Conservation (phyloP, 2,113 vertebrate genomes). For the Rousettus leschenaultii region DNA sequence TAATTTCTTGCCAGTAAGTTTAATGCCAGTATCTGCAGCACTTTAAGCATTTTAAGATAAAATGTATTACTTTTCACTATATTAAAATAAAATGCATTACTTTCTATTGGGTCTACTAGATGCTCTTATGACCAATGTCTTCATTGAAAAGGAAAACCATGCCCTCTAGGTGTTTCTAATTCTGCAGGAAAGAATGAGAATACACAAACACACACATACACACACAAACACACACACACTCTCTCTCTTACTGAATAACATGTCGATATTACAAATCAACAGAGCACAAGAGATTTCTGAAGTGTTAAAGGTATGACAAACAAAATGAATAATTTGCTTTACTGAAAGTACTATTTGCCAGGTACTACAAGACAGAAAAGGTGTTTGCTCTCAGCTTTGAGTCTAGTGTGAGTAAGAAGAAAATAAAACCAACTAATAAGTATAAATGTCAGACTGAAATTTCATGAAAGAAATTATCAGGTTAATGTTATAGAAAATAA, state of each 20-base stretch:
- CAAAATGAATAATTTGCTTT: not conserved
- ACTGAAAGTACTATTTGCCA: not conserved
- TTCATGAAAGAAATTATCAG: not conserved
- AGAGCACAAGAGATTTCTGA: not conserved
- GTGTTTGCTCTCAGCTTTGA: not conserved
- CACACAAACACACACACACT: not conserved
- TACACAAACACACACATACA: not conserved
- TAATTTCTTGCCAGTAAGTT: constrained; percentile 1
- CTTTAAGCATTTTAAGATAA: not conserved
- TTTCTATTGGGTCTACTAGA: not conserved
- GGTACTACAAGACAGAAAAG: not conserved
- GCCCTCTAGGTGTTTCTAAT: not conserved
- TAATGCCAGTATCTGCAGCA: not conserved
- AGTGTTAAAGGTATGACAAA: not conserved
- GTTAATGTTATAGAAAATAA: not conserved
- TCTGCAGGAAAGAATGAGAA: not conserved
- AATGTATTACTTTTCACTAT: not conserved
- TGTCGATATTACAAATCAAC: not conserved
- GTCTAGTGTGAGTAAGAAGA: not conserved
- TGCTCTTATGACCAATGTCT: not conserved
- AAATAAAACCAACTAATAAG: not conserved
- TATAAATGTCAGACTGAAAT: not conserved
- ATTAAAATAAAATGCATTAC: not conserved
- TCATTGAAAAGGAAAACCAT: not conserved
- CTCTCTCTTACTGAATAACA: not conserved